A percentile compares a stretch with the other conserved stretches of the same genome.
Evolutionary conservation across 2,888 invertebrate species (phyloP).

Genomic region (Pimpla rufipes): DNA sequence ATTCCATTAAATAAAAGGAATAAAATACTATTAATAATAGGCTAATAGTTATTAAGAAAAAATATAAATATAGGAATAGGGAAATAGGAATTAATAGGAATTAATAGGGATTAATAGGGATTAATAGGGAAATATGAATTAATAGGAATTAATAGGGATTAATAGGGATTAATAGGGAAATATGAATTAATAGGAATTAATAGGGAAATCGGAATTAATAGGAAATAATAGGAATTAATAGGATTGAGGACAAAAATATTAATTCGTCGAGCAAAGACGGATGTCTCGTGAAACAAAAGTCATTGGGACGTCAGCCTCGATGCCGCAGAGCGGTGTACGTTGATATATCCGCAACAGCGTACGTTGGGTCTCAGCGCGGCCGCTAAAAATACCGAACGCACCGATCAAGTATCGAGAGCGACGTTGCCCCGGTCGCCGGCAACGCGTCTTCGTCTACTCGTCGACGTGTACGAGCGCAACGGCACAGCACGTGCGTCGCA

Average conservation of each 20-base stretch:
- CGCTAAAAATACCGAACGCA: constrained; percentile 80
- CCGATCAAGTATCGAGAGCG: constrained; percentile 80
- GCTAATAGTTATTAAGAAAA: too few species aligned
- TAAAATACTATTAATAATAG: too few species aligned
- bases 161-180: too few species aligned
- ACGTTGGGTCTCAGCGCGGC: constrained; percentile 48
- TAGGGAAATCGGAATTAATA: too few species aligned
- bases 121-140: too few species aligned
- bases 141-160: too few species aligned
- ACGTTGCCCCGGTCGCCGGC: constrained; percentile 65
- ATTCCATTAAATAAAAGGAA: not conserved
- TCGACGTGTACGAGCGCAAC: constrained; percentile 33
- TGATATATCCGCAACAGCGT: constrained; percentile 38
- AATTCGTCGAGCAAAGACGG: not conserved
- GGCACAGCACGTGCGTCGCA: constrained; percentile 55
- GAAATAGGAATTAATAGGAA: too few species aligned
- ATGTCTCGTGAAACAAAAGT: constrained; percentile 64
- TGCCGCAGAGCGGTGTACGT: constrained; percentile 9
- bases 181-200: too few species aligned
- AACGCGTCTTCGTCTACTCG: constrained; percentile 44
- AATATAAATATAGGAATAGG: too few species aligned
- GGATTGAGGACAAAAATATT: not conserved
- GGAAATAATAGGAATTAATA: not conserved
- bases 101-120: too few species aligned
- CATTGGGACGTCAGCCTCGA: constrained; percentile 74